These are phyloP conservation scores for Callinectes sapidus DNA, from an alignment of 2,888 invertebrate species.

Conservation along the genomic window DNA sequence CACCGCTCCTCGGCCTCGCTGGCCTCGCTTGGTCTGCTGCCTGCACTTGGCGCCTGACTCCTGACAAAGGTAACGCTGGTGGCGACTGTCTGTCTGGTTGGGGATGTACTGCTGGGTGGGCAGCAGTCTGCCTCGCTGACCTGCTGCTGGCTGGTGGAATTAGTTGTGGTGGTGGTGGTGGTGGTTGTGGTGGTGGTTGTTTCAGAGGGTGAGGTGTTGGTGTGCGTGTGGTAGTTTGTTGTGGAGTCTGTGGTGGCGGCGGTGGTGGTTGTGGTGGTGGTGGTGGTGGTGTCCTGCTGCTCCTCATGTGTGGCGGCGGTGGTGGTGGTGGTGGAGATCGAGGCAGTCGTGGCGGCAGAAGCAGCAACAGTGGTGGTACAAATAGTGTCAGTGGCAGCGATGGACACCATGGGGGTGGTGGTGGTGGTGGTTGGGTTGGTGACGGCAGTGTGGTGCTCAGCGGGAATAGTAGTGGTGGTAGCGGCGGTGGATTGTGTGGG, in stretches of 20 bases:
- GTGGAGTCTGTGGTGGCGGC: background rate
- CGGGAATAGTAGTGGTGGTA: background rate
- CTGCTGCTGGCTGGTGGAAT: background rate
- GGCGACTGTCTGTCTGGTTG: background rate
- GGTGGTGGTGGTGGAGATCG: conserved; percentile 5
- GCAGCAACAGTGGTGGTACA: background rate
- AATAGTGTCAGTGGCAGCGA: background rate
- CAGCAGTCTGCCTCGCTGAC: background rate
- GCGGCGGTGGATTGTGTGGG: background rate
- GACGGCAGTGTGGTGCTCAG: background rate
- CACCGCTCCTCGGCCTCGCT: background rate
- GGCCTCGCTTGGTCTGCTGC: background rate
- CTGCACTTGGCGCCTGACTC: background rate
- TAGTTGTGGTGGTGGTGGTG: background rate
- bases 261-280: background rate
- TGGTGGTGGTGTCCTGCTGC: background rate
- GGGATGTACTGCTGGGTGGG: background rate
- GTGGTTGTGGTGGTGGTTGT: background rate
- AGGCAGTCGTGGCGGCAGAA: background rate
- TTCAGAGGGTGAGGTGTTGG: background rate
- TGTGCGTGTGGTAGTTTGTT: background rate
- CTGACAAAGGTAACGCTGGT: background rate
- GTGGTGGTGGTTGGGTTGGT: background rate
- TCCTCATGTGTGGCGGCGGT: background rate
- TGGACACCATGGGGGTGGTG: background rate